A percentile compares a stretch with the other conserved stretches of the same genome.
These are phyloP conservation scores for Odontothrips loti DNA, from an alignment of 2,888 invertebrate species.

Conservation along the genomic window DNA sequence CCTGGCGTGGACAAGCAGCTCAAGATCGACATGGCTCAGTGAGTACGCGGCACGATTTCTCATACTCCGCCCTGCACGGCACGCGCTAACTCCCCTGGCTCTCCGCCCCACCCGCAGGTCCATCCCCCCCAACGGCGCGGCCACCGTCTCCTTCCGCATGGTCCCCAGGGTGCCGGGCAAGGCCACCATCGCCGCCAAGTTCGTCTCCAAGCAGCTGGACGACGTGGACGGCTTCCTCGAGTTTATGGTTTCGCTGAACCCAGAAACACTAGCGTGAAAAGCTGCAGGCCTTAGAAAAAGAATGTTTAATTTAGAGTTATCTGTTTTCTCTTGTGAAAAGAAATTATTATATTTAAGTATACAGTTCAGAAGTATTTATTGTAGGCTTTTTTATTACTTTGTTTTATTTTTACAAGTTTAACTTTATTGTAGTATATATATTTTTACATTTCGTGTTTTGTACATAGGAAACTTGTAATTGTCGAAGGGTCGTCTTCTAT, in stretches of 20 bases:
- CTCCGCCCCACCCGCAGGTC: constrained; percentile 45
- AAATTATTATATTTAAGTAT: too few relatives aligned
- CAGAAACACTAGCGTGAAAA: constrained; percentile 24
- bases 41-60: constrained; percentile 34
- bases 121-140: constrained; percentile 63
- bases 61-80: neutral
- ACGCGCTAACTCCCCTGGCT: neutral
- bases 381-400: too few relatives aligned
- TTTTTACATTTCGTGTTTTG: too few relatives aligned
- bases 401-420: too few relatives aligned
- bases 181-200: constrained; percentile 80
- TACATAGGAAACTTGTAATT: too few relatives aligned
- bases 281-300: too few relatives aligned
- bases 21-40: constrained; percentile 63
- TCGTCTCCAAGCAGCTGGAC: constrained; percentile 77
- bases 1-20: constrained; percentile 72
- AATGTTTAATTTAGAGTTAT: too few relatives aligned
- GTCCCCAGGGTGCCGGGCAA: constrained; percentile 74
- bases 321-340: too few relatives aligned
- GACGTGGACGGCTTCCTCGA: constrained; percentile 87
- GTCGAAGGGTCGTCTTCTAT: too few relatives aligned
- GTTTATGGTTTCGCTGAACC: constrained; percentile 56
- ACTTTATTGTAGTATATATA: too few relatives aligned
- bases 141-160: constrained; percentile 69
- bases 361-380: too few relatives aligned